Evolutionary conservation across 2,797 vertebrate genomes (phyloP), one percentile per base, ranked within the genome.

Genomic region (Sylvia borin): DNA sequence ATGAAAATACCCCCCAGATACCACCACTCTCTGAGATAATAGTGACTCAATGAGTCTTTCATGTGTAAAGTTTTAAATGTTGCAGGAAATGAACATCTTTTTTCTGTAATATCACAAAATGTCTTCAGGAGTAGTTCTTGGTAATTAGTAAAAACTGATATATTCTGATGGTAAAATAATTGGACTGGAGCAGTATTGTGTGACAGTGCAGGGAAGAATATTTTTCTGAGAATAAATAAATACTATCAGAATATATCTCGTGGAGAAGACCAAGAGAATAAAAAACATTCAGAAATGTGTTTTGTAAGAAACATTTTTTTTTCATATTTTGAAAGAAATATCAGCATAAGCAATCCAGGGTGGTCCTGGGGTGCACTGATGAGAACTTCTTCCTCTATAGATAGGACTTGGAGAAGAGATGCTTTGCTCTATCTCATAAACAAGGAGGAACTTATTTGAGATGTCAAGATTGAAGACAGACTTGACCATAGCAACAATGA

Each of bases 151-250:
- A 57, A 82, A 36, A 62, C 14, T 60, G 40, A 61, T 83, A 47
- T 10, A 57, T 80, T 76, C 48, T 83, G 66, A n/a, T 85, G 45
- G 17, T 70, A 60, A 85, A 94, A 80, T 43, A 85, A 45, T 55
- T 94, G 65, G 11, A 61, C 51, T 79, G 36, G 36, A 73, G 58
- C 64, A 91, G 53, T 80, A 43, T 45, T 79, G 10, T 90, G 53
- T 71, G 57, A 31, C 40, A 58, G 20, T 73, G 18, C n/a, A 70
- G 12, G 25, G 43, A 66, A 87, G 78, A 85, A 32, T 72, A 42
- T 36, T 73, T 85, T 50, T 75, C 32, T 53, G 31, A 42, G 34
- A 67, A 48, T 79, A 71, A 82, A 51, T 85, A 68, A 57, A 47
- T 83, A 16, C 10, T 79, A 18, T 48, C 8, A 36, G 17, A 36